Evolutionary conservation across 2,797 vertebrate genomes (phyloP).

Genomic region (Garrulus glandarius): DNA sequence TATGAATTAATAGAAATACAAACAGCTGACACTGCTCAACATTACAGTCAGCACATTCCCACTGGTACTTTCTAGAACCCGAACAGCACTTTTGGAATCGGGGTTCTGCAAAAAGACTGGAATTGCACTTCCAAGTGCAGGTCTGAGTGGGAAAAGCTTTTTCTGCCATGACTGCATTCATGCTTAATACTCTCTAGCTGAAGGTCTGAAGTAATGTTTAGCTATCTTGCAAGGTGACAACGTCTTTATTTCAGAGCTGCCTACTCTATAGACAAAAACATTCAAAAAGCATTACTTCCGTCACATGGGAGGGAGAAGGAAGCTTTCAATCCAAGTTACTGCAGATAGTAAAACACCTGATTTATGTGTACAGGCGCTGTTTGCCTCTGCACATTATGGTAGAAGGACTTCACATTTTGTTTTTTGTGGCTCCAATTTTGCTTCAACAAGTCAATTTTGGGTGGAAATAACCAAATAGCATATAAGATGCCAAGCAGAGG

Average conservation of each 20-base stretch:
- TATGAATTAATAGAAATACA: not conserved
- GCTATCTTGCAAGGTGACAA: not conserved
- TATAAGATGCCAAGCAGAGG: slow-evolving; percentile 27
- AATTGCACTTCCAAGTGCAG: not conserved
- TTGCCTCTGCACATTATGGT: not conserved
- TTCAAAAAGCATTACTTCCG: not conserved
- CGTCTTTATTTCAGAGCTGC: not conserved
- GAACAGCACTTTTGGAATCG: not conserved
- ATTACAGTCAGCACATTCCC: not conserved
- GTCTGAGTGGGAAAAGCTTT: not conserved
- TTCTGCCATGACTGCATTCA: fast-evolving
- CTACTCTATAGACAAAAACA: not conserved
- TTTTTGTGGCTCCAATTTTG: slow-evolving; percentile 52
- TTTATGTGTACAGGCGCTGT: slow-evolving; percentile 11
- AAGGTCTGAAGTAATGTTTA: not conserved
- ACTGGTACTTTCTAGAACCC: not conserved
- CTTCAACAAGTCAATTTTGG: slow-evolving; percentile 42
- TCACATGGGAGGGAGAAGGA: not conserved
- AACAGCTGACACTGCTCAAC: not conserved
- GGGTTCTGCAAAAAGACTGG: not conserved
- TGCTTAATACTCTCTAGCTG: not conserved
- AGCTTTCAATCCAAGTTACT: slow-evolving; percentile 44
- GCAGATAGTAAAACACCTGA: slow-evolving; percentile 39
- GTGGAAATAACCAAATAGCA: slow-evolving; percentile 52
- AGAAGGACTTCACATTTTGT: slow-evolving; percentile 11